phyloP scores from a whole-genome alignment of 1,140 invertebrate species.

The Zaprionus tsacasi region DNA sequence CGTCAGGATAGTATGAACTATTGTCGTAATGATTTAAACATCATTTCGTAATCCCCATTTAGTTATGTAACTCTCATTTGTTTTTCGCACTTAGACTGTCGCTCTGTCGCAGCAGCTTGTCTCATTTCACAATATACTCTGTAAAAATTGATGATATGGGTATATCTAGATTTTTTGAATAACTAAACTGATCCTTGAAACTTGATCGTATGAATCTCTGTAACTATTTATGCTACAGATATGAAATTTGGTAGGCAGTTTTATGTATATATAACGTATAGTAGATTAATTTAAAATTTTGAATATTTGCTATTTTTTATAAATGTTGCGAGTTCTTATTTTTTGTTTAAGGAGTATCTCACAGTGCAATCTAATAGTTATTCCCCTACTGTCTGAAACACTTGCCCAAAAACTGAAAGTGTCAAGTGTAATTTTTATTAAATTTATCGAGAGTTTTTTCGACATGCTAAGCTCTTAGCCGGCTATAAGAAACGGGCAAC shows the following conservation, averaged over 20 bases:
- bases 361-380: background rate
- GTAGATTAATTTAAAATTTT: too few relatives aligned
- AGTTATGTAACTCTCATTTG: background rate
- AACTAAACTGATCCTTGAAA: too few relatives aligned
- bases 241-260: background rate
- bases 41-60: background rate
- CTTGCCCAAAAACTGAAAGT: constrained; percentile 33
- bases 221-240: fast-evolving
- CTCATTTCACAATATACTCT: background rate
- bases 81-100: background rate
- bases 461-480: constrained; percentile 19
- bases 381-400: background rate
- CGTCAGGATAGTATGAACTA: background rate
- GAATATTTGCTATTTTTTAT: background rate
- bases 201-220: background rate
- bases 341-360: background rate
- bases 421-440: constrained; percentile 62
- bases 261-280: background rate
- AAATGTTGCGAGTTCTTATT: too few relatives aligned
- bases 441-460: constrained; percentile 53
- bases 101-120: background rate
- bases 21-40: background rate
- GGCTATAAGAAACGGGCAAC: background rate
- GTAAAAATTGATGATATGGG: background rate
- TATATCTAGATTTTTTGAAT: background rate